Conservation (phyloP, 2,888 invertebrate genomes). For the Pilophorus perplexus region DNA sequence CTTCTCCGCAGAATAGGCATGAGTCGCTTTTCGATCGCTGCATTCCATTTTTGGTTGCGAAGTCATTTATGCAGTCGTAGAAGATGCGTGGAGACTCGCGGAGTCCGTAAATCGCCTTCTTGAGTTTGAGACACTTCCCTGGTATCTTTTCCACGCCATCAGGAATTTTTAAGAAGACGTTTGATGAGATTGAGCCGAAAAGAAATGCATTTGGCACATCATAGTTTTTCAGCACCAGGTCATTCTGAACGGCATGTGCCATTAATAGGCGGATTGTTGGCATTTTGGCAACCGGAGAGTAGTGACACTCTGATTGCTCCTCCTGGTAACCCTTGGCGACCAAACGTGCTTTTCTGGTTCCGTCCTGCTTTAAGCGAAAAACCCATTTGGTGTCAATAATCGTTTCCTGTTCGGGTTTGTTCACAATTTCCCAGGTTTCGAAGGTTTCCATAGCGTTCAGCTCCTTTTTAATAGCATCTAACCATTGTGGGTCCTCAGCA, state of each 20-base stretch:
- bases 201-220: slow-evolving; percentile 43
- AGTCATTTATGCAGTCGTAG: slow-evolving; percentile 32
- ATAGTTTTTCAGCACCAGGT: slow-evolving; percentile 29
- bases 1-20: slow-evolving; percentile 13
- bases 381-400: slow-evolving; percentile 42
- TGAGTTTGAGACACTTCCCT: slow-evolving; percentile 41
- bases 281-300: slow-evolving; percentile 36
- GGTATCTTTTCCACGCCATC: slow-evolving; percentile 38
- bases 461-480: slow-evolving; percentile 37
- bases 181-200: slow-evolving; percentile 25
- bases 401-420: slow-evolving; percentile 23
- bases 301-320: not conserved
- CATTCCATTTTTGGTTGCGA: slow-evolving; percentile 13
- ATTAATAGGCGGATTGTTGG: slow-evolving; percentile 22
- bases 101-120: slow-evolving; percentile 44
- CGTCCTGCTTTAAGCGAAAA: slow-evolving; percentile 39
- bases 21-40: not conserved
- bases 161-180: slow-evolving; percentile 42
- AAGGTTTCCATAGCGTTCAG: slow-evolving; percentile 34
- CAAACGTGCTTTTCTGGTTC: slow-evolving; percentile 41
- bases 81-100: slow-evolving; percentile 31
- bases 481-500: slow-evolving; percentile 32
- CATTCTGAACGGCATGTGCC: slow-evolving; percentile 6
- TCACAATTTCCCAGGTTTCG: slow-evolving; percentile 35
- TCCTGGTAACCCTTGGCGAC: slow-evolving; percentile 43